Evolutionary conservation across 2,888 invertebrate species (phyloP).

Genomic region (Ochropleura leucogaster): DNA sequence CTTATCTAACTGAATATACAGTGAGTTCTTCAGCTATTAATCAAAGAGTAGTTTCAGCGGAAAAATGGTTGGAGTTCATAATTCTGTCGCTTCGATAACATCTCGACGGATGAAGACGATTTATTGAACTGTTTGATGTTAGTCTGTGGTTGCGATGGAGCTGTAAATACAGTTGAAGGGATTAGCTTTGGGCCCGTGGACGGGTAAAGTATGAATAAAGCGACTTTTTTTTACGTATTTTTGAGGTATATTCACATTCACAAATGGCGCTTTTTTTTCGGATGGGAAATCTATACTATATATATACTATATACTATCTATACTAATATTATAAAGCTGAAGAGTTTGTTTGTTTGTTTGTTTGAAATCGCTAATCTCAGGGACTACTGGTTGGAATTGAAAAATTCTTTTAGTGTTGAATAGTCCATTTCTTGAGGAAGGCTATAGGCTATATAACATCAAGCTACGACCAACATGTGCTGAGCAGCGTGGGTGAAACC

Average conservation of each 20-base stretch:
- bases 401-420: too few species aligned
- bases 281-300: too few species aligned
- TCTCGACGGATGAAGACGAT: constrained; percentile 59
- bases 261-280: background rate
- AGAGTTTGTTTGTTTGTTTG: too few species aligned
- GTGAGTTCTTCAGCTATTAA: constrained; percentile 75
- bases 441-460: too few species aligned
- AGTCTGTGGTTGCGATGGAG: constrained; percentile 39
- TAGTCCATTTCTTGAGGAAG: too few species aligned
- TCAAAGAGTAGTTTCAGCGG: constrained; percentile 75
- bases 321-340: too few species aligned
- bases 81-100: constrained; percentile 66
- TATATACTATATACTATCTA: too few species aligned
- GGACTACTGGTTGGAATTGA: too few species aligned
- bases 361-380: too few species aligned
- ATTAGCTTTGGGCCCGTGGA: background rate
- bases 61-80: constrained; percentile 63
- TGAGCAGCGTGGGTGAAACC: too few species aligned
- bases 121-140: constrained; percentile 55
- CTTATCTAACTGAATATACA: constrained; percentile 84
- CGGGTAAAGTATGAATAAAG: background rate
- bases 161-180: constrained; percentile 5
- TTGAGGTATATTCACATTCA: background rate
- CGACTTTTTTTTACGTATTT: background rate
- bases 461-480: too few species aligned